These are phyloP conservation scores for Cartodere bifasciata DNA, from an alignment of 2,888 invertebrate genomes.

Conservation along the genomic window DNA sequence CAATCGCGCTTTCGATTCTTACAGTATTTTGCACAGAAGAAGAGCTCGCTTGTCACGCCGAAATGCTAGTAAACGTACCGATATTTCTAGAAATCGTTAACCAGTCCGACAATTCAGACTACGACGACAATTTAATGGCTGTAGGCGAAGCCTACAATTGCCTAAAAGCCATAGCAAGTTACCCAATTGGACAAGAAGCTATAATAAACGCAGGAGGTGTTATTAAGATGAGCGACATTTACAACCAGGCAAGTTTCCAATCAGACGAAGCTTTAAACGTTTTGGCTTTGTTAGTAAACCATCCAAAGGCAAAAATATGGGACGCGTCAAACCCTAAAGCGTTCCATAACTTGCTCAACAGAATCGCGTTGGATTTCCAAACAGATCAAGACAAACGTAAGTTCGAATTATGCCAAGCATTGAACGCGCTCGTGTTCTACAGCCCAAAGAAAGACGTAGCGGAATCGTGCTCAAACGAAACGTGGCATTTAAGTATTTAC, in stretches of 20 bases:
- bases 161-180: slow-evolving; percentile 66
- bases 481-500: slow-evolving; percentile 71
- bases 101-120: slow-evolving; percentile 70
- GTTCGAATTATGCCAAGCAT: slow-evolving; percentile 73
- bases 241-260: slow-evolving; percentile 77
- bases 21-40: slow-evolving; percentile 77
- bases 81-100: slow-evolving; percentile 74
- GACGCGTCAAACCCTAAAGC: slow-evolving; percentile 60
- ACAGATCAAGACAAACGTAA: slow-evolving; percentile 80
- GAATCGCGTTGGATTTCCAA: slow-evolving; percentile 77
- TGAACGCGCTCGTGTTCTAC: slow-evolving; percentile 61
- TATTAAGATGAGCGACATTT: slow-evolving; percentile 72
- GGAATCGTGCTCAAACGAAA: slow-evolving; percentile 53
- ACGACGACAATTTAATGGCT: slow-evolving; percentile 75
- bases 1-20: slow-evolving; percentile 76
- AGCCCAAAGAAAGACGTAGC: slow-evolving; percentile 55
- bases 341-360: slow-evolving; percentile 70
- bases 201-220: slow-evolving; percentile 67
- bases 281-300: slow-evolving; percentile 53
- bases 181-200: slow-evolving; percentile 67
- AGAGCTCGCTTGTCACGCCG: slow-evolving; percentile 66
- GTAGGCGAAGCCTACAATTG: slow-evolving; percentile 80
- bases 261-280: slow-evolving; percentile 79
- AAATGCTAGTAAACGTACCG: slow-evolving; percentile 72
- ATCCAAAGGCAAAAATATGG: slow-evolving; percentile 65